Base-by-base conservation (phyloP, 2,113 vertebrate genomes). In the Chlamydotis undulata region DNA sequence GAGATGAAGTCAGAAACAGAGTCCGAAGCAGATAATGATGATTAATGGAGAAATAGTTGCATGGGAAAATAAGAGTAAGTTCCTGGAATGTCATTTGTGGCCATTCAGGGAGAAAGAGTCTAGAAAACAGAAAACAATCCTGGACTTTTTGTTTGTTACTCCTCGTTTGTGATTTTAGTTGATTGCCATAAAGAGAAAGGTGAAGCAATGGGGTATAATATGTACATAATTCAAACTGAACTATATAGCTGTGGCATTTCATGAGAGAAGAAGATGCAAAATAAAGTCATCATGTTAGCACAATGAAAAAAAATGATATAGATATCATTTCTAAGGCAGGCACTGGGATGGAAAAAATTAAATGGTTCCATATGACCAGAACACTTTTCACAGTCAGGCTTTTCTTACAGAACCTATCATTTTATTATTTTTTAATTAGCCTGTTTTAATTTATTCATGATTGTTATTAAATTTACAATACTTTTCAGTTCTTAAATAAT, bases 391-490 rank as follows among this genome's bases (percentile, higher is more conserved):
- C 16, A 53, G 75, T 49, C 41, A 94, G 35, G 24, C 22, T 83
- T 96, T 71, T 78, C 76, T 90, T 70, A 81, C 47, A 81, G 45
- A 93, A 78, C 12, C 21, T 89, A 68, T 68, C 2, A 65, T 68
- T 96, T 71, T 89, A 95, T 97, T 77, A 60, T 83, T 96, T 96
- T 97, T 97, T 95, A 94, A 97, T 94, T 94, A 78, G 39, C 6
- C 18, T 56, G 25, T 13, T 86, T 74, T 93, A 92, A 97, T 86
- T 96, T 97, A 97, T 97, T 97, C 85, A 97, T 95, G 76, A 79
- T 82, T 88, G 59, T 84, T 95, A 96, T 97, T 96, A 97, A 97
- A 96, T 95, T 96, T 96, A 94, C 70, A 97, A 74, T 93, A 87
- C 87, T 87, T 94, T 92, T 55, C 26, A 63, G 76, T 43, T 88